Evolutionary conservation across 2,888 invertebrate genomes (phyloP), one percentile per base, ranked within the genome.

Genomic region (Sinohyriopsis cumingii): DNA sequence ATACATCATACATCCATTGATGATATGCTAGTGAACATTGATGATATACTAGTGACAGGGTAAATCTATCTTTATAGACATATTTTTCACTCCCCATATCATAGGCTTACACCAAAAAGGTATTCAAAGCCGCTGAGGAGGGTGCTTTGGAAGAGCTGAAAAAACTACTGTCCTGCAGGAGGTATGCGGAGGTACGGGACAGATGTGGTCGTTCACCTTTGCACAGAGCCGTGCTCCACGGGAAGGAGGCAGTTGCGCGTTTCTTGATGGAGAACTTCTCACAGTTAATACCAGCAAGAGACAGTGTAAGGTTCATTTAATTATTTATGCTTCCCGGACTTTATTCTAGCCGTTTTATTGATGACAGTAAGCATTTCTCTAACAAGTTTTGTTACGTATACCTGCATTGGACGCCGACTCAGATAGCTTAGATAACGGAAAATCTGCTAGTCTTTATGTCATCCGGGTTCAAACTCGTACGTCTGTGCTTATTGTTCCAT

Each of bases 121-220:
- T 89, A 28, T 87, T 85, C 73, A 76, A 80, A 61, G 82, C 86
- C 4, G 84, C 86, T 6, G 85, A 84, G 55, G 79, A 80, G 5
- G 87, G 86, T 22, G 80, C 80, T 54, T 67, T 83, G 24, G 78
- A 80, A 4, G 84, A 86, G 55, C 69, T 88, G 3, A 80, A 84
- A 59, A 86, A 85, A 61, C 79, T 88, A 18, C 74, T 88, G 19
- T 77, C 81, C 5, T 86, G 85, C 69, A 81, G 85, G 75, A 85
- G 85, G 63, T 84, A 86, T 66, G 72, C 76, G 33, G 74, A 80
- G 70, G 86, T 84, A 20, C 75, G 81, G 45, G 88, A 89, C 77
- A 77, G 81, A 65, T 85, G 84, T 53, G 88, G 89, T 1, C 75
- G 88, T 22, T 86, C 85, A 2, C 80, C 88, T 5, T 80, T 89